These are phyloP conservation scores for Tupiocoris notatus DNA, from an alignment of 2,888 invertebrate genomes.

Conservation along the genomic window DNA sequence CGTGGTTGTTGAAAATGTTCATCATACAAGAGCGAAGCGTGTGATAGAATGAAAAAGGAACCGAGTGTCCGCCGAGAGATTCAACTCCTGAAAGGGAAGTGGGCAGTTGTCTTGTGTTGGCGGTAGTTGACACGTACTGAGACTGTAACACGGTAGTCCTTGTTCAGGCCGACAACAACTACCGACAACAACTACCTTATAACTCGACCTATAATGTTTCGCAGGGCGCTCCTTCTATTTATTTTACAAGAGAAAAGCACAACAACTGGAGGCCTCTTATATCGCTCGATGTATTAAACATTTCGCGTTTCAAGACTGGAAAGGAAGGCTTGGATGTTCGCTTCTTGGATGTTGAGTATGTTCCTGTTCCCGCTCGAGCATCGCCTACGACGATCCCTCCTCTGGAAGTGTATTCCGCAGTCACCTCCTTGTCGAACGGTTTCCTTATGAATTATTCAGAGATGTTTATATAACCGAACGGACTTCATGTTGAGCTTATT, in stretches of 20 bases:
- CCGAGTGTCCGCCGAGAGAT: too few species aligned
- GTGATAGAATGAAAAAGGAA: too few species aligned
- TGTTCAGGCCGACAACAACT: conserved; percentile 3
- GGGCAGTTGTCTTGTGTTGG: conserved; percentile 8
- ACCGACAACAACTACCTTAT: background rate
- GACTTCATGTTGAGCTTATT: background rate
- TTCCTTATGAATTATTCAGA: background rate
- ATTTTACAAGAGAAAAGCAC: background rate
- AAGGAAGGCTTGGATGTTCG: background rate
- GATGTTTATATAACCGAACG: background rate
- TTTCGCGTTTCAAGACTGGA: background rate
- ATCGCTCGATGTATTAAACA: background rate
- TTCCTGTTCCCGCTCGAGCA: background rate
- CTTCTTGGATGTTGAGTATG: background rate
- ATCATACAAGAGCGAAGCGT: too few species aligned
- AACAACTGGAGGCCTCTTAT: background rate
- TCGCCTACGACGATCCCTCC: background rate
- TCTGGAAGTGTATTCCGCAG: too few species aligned
- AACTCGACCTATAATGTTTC: background rate
- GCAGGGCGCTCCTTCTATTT: background rate
- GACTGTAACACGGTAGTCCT: conserved; percentile 35
- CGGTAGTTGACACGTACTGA: background rate
- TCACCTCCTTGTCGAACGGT: background rate
- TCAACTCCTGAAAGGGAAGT: background rate
- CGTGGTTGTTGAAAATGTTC: too few species aligned